Base-by-base conservation (phyloP, 2,888 invertebrate genomes). In the Limenitis camilla region DNA sequence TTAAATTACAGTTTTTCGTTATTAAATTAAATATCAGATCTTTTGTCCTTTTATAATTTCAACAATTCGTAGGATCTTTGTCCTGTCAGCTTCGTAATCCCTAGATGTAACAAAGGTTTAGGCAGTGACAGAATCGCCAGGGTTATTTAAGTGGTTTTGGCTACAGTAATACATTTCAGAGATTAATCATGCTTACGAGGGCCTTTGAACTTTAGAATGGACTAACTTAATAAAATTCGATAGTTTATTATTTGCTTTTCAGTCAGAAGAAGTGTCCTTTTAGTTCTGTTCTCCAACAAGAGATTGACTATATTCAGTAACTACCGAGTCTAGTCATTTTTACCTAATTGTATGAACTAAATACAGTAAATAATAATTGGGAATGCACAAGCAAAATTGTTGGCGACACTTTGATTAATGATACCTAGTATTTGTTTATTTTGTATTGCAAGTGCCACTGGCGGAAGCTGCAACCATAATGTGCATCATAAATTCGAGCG, bases 401-500 rank as follows among this genome's bases (percentile, higher is more conserved):
- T 33, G 10, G 10, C 33, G 40, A 19, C 35, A 43, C 45, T 40
- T 44, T 51, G 51, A 51, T 45, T 51, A 51, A 40, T 45, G 40
- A 29, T 19, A 44, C 35, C 19, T 19, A 19, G 19, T 45, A 43
- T 51, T 45, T 51, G 45, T 40, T 49, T 49, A 33, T 53, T 44
- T 49, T 39, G 53, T 53, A 49, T 39, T 43, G 53, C 45, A 44
- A 53, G 53, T 40, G 43, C 35, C 52, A 42, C 53, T 40, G 44
- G 40, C 48, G 44, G 53, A 53, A 48, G 43, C 49, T 53, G 46
- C 53, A 35, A 49, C 40, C 49, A 49, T 53, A 53, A 53, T 49
- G 49, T 44, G 53, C 53, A 44, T 53, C 53, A 49, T 53, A 53
- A 53, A 53, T 53, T 40, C 53, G 43, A 53, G 44, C 43, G 39